Conservation (phyloP, 2,888 invertebrate species). For the Atrina japonica region DNA sequence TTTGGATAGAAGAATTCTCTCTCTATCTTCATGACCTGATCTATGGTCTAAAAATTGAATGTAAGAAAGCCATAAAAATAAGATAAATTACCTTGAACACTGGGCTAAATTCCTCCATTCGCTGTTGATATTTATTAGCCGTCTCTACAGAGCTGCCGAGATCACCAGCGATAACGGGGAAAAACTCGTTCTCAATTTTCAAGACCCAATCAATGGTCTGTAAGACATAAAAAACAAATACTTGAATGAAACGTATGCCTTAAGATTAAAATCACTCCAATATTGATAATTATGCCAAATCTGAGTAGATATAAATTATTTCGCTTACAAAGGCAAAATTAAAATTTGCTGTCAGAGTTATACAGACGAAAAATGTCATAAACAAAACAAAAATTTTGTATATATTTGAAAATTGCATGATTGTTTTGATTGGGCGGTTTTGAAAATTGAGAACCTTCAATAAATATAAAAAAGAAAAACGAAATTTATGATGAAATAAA, state of each 20-base stretch:
- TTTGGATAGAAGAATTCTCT: constrained; percentile 76
- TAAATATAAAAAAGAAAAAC: neutral
- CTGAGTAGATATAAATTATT: too few relatives aligned
- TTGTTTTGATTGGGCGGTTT: neutral
- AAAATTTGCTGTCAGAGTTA: too few relatives aligned
- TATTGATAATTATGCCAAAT: too few relatives aligned
- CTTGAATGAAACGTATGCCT: too few relatives aligned
- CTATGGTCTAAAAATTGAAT: constrained; percentile 71
- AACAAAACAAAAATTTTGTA: neutral
- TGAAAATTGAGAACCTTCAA: constrained; percentile 26
- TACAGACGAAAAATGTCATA: too few relatives aligned
- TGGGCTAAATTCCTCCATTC: constrained; percentile 78
- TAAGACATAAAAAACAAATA: constrained; percentile 42
- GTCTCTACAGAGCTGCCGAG: constrained; percentile 83
- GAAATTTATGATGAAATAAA: too few relatives aligned
- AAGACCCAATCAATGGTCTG: constrained; percentile 81
- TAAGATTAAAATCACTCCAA: too few relatives aligned
- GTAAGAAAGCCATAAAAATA: neutral
- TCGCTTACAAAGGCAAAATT: too few relatives aligned
- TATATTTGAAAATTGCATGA: constrained; percentile 31
- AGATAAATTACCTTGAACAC: constrained; percentile 73
- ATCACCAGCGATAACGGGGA: constrained; percentile 87
- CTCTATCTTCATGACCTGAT: constrained; percentile 74
- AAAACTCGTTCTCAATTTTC: constrained; percentile 87
- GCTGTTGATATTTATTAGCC: constrained; percentile 73